Base-by-base conservation (phyloP, 2,797 vertebrate species). In the Hylomyscus alleni region DNA sequence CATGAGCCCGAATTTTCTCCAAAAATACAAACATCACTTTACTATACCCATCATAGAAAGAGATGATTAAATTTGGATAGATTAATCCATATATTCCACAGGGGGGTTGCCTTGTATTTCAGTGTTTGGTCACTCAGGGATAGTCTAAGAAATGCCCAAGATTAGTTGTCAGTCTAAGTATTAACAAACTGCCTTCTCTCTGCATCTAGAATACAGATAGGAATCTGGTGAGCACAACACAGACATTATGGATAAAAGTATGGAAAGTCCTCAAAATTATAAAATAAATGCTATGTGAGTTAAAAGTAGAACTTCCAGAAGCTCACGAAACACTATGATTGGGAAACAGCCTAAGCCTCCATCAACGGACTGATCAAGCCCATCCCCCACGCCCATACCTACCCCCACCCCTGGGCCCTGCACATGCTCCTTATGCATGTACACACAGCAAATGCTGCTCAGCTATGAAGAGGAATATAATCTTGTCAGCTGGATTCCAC, bases 131-230 rank as follows among this genome's bases (percentile, higher is more conserved):
- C 84, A 83, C 10, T 77, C 58, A 65, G 60, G 80, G 58, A 24
- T 85, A 91, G 75, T 19, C 62, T 91, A 56, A 29, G 47, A 24
- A 96, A 65, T 8, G 76, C 0, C 3, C 8, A 80, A 44, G 69
- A 50, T 89, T 82, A 78, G n/a, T n/a, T n/a, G n/a, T n/a, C n/a
- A n/a, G 78, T 89, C 4, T 37, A 92, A 77, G 89, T 62, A 54
- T 67, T 73, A 54, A 73, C 72, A 87, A 40, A 44, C 34, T 0
- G 3, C n/a, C 1, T 67, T 93, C 47, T 78, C 60, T 94, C 47
- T 72, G 4, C 14, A 50, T 60, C 80, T 92, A 37, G 56, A 54
- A 1, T 62, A 75, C 22, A 84, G 34, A 5, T 84, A 47, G 12
- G 62, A 76, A 77, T 52, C 37, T 24, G 40, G 19, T 58, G 40